A percentile compares a stretch with the other conserved stretches of the same genome.
Conservation (phyloP, 2,888 invertebrate genomes). For the Agrilus mali region DNA sequence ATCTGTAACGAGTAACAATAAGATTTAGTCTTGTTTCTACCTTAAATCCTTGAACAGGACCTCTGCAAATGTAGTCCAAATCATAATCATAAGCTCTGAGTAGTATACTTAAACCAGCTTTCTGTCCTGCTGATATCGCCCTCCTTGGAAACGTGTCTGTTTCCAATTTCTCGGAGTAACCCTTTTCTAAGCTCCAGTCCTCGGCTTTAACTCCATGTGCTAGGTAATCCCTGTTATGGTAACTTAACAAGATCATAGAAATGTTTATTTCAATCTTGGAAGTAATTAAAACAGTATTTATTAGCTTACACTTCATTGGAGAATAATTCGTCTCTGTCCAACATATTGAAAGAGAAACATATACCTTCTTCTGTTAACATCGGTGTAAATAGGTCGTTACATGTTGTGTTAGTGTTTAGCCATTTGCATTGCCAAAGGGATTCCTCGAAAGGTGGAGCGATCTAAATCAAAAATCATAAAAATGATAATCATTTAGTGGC, state of each 20-base stretch:
- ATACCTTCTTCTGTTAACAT: conserved; percentile 60
- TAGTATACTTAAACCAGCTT: conserved; percentile 50
- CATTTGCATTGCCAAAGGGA: conserved; percentile 33
- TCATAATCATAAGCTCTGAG: conserved; percentile 46
- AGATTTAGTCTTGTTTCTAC: too few species aligned
- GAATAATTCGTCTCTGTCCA: conserved; percentile 48
- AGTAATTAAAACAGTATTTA: too few species aligned
- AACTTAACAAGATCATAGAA: conserved; percentile 3
- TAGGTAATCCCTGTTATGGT: conserved; percentile 23
- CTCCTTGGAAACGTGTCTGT: conserved; percentile 56
- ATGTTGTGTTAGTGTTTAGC: conserved; percentile 34
- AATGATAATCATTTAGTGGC: too few species aligned
- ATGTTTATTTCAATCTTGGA: too few species aligned
- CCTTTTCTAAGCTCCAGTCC: conserved; percentile 53
- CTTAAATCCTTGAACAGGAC: conserved; percentile 64
- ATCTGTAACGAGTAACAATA: too few species aligned
- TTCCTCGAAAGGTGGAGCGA: conserved; percentile 28
- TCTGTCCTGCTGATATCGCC: conserved; percentile 53
- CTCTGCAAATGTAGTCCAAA: conserved; percentile 56
- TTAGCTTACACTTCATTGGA: conserved; percentile 40
- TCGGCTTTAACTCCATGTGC: conserved; percentile 21
- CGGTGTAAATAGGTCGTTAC: conserved; percentile 47
- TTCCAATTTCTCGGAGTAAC: conserved; percentile 38
- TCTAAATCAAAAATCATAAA: conserved; percentile 19
- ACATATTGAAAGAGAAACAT: conserved; percentile 60